Percentiles rank a stretch among this genome's conserved stretches.
These are phyloP conservation scores for Drosophila arizonae DNA, from an alignment of 1,140 invertebrate species.

Conservation along the genomic window DNA sequence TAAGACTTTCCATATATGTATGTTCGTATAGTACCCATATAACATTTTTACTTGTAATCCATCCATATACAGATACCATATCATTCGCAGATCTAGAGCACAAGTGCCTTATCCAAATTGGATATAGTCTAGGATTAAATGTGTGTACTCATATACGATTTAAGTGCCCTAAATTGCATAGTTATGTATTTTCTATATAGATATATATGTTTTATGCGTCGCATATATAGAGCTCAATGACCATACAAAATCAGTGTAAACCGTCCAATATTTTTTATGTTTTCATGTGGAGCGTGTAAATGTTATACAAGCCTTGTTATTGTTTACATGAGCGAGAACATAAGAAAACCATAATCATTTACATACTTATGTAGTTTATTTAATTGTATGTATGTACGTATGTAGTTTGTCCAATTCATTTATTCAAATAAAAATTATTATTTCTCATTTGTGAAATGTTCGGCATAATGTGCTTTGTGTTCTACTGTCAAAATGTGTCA, in stretches of 20 bases:
- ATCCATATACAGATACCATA: background rate
- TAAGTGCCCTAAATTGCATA: slow-evolving; percentile 42
- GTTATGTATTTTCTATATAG: slow-evolving; percentile 7
- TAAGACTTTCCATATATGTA: no score
- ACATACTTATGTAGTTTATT: slow-evolving; percentile 11
- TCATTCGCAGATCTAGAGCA: background rate
- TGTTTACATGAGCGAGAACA: slow-evolving; percentile 64
- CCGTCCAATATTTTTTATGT: slow-evolving; percentile 80
- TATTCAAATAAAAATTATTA: slow-evolving; percentile 2
- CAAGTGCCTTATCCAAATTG: slow-evolving; percentile 49
- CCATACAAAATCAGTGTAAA: slow-evolving; percentile 76
- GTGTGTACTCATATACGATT: slow-evolving; percentile 34
- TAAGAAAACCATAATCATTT: slow-evolving; percentile 29
- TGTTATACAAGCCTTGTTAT: slow-evolving; percentile 22
- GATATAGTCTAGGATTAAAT: slow-evolving; percentile 28
- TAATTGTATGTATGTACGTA: slow-evolving; percentile 2
- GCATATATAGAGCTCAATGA: slow-evolving; percentile 66
- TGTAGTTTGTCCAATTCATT: slow-evolving; percentile 1
- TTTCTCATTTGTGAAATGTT: slow-evolving; percentile 35
- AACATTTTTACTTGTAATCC: background rate
- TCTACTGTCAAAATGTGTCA: background rate
- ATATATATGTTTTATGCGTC: slow-evolving; percentile 64
- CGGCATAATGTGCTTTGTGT: slow-evolving; percentile 6
- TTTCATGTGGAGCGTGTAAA: slow-evolving; percentile 57
- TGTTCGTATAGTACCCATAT: no score